Base-by-base conservation (phyloP, 2,797 vertebrate species). In the Hemibagrus guttatus region DNA sequence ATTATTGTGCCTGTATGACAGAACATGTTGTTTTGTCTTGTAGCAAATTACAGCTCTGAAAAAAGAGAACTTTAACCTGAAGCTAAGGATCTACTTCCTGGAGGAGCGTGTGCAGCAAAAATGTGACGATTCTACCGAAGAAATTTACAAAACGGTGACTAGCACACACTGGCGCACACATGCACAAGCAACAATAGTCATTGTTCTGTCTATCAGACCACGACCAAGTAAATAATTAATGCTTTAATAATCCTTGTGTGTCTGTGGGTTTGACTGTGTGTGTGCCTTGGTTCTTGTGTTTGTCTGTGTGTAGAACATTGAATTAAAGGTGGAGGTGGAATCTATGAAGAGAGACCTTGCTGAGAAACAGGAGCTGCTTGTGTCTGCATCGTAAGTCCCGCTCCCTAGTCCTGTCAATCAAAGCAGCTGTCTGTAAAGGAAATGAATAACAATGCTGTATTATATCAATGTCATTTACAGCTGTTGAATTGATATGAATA, bases 51-150 rank as follows among this genome's bases (percentile, higher is more conserved):
- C 96, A 64, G 98, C 97, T 83, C 91, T 99, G 91, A 98, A 99
- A 93, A 99, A 99, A 91, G 98, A 99, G 88, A 99, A 99, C 92
- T 99, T 99, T 90, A 99, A 98, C 93, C 92, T 99, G 89, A 99
- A 99, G 90, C 96, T 99, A 85, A 97, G 98, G 61, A 99, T 99
- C 89, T 99, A 99, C 93, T 99, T 99, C 91, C 95, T 99, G 92
- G 98, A 99, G 91, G 98, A 99, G 89, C 95, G 95, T 74, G 97
- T 99, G 93, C 97, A 99, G 87, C 97, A 98, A 93, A 97, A 97
- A 91, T 97, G 97, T 84, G 97, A 98, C 14, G 97, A 96, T 93
- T 96, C 97, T 86, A 97, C 95, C 0, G 98, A 99, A 89, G 97
- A 98, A 89, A 94, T 99, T 89, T 97, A 96, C 90, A 98, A 96